phyloP scores from a whole-genome alignment of 2,797 vertebrate species.

The Myotis daubentonii region DNA sequence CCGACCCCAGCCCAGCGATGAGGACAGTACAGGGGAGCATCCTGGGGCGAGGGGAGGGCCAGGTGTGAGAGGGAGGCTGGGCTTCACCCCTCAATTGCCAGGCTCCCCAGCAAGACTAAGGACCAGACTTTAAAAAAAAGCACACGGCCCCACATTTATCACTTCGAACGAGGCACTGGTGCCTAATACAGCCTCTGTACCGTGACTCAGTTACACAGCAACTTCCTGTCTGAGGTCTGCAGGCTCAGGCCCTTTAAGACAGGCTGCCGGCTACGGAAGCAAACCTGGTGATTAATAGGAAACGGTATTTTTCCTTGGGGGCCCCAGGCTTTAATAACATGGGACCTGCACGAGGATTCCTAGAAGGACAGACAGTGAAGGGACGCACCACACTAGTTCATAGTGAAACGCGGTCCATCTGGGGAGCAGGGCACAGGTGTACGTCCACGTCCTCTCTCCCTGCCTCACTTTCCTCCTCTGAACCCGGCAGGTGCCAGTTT shows the following conservation, averaged over 20 bases:
- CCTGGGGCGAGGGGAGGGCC: too few species aligned
- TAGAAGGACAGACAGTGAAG: background rate
- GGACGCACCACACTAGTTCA: rapidly evolving
- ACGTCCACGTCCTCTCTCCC: rapidly evolving
- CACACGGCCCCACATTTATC: background rate
- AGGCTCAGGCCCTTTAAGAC: background rate
- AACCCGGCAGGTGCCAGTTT: background rate
- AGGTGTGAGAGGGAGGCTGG: background rate
- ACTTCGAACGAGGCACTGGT: background rate
- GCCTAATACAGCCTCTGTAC: background rate
- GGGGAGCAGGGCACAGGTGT: background rate
- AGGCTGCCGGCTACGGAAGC: background rate
- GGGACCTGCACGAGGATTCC: background rate
- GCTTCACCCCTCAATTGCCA: background rate
- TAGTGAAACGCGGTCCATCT: rapidly evolving
- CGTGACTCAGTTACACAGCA: rapidly evolving
- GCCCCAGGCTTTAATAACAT: background rate
- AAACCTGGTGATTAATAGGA: background rate
- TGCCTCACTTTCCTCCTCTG: background rate
- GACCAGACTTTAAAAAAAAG: background rate
- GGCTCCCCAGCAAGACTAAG: background rate
- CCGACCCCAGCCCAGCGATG: background rate
- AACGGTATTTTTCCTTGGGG: background rate
- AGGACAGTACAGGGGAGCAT: background rate
- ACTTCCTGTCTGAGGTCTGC: background rate